Percentiles rank a stretch among this genome's conserved stretches.
Evolutionary conservation across 2,797 vertebrate genomes (phyloP).

Genomic region (Bryconaethiops microstoma): DNA sequence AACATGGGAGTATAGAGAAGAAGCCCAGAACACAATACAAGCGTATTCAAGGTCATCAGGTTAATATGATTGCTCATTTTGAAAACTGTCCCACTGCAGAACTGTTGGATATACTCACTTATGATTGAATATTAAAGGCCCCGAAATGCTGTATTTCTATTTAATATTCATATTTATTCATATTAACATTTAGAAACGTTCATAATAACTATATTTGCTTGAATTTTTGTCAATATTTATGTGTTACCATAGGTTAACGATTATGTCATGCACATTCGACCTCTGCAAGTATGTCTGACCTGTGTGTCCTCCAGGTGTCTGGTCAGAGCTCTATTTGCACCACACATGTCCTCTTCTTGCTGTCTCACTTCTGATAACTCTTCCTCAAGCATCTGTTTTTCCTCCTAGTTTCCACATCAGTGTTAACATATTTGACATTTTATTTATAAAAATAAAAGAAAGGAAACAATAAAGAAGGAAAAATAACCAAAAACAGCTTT

Average conservation of each 20-base stretch:
- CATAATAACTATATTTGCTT: too few relatives aligned
- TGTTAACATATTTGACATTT: background rate
- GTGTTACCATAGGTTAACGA: background rate
- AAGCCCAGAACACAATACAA: background rate
- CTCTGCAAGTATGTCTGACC: conserved; percentile 70
- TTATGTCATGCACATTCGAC: background rate
- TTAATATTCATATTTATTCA: too few relatives aligned
- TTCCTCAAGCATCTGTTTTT: conserved; percentile 82
- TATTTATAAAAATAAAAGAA: background rate
- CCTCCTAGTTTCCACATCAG: conserved; percentile 73
- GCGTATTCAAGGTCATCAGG: background rate
- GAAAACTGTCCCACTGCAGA: background rate
- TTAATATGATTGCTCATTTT: background rate
- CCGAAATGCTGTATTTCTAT: too few relatives aligned
- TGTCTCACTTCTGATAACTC: conserved; percentile 76
- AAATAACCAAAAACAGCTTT: background rate
- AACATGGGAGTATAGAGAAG: background rate
- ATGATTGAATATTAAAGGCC: background rate
- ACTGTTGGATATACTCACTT: background rate
- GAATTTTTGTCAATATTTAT: background rate
- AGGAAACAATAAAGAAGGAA: background rate
- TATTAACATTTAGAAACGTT: too few relatives aligned
- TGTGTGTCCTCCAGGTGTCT: conserved; percentile 83
- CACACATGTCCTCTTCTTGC: conserved; percentile 80
- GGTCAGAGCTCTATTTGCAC: conserved; percentile 79